Conservation (phyloP, 1,140 invertebrate species). For the Drosophila varians region DNA sequence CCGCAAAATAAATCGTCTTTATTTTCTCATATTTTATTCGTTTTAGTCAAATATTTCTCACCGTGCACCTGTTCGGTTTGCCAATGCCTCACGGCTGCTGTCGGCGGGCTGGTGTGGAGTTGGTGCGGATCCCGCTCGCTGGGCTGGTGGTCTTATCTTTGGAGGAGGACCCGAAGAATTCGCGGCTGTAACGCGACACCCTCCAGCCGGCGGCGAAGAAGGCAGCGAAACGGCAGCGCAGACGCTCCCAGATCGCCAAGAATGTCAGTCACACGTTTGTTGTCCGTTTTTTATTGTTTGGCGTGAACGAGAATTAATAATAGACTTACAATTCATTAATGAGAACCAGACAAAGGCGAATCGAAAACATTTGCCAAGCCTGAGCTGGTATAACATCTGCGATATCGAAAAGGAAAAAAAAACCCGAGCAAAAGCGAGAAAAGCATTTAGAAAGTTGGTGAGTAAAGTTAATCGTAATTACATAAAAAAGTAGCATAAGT, state of each 20-base stretch:
- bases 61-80: constrained; percentile 7
- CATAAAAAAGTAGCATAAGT: constrained; percentile 63
- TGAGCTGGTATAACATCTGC: constrained; percentile 29
- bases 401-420: background rate
- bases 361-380: constrained; percentile 16
- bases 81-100: constrained; percentile 11
- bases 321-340: constrained; percentile 47
- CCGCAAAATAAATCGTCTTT: too few species aligned
- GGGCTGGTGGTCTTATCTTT: constrained; percentile 58
- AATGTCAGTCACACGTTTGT: constrained; percentile 53
- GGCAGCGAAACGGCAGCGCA: constrained; percentile 12
- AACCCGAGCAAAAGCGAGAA: constrained; percentile 11
- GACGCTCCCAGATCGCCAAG: constrained; percentile 54
- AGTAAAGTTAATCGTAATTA: constrained; percentile 46
- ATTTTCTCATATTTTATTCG: background rate
- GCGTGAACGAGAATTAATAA: constrained; percentile 25
- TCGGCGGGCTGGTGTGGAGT: constrained; percentile 14
- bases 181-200: constrained; percentile 50
- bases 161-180: constrained; percentile 51
- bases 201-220: constrained; percentile 34
- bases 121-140: constrained; percentile 9
- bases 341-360: constrained; percentile 30
- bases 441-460: constrained; percentile 37
- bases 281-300: constrained; percentile 36
- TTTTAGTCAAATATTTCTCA: constrained; percentile 12